Evolutionary conservation across 1,140 invertebrate genomes (phyloP).

Genomic region (Aethina tumida): DNA sequence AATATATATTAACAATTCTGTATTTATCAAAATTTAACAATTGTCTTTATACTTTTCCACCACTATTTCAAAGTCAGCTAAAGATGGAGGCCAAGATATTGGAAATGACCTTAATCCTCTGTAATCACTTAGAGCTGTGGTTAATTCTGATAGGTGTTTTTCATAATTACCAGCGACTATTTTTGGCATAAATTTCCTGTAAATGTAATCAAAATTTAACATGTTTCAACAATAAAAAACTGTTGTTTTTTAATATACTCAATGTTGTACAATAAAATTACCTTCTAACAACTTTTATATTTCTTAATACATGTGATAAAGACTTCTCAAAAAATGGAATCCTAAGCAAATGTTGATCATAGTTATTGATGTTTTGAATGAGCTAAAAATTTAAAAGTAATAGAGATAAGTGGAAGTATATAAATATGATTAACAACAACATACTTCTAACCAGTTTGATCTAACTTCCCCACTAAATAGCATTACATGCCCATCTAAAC

Average conservation of each 20-base stretch:
- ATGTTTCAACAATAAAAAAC: background rate
- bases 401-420: slow-evolving; percentile 3
- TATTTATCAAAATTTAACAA: slow-evolving; percentile 1
- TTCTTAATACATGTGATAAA: slow-evolving; percentile 65
- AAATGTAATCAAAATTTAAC: slow-evolving; percentile 22
- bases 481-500: slow-evolving; percentile 76
- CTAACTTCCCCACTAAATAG: slow-evolving; percentile 84
- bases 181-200: slow-evolving; percentile 81
- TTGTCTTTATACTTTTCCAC: slow-evolving; percentile 63
- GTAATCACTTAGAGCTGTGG: slow-evolving; percentile 74
- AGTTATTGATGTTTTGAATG: slow-evolving; percentile 69
- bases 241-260: background rate
- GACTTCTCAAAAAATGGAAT: slow-evolving; percentile 77
- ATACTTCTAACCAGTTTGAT: slow-evolving; percentile 82
- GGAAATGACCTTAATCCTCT: slow-evolving; percentile 59
- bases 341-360: slow-evolving; percentile 59
- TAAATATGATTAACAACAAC: slow-evolving; percentile 20
- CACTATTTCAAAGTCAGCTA: slow-evolving; percentile 73
- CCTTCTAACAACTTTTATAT: slow-evolving; percentile 76
- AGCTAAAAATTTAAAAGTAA: slow-evolving; percentile 42
- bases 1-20: slow-evolving; percentile 21
- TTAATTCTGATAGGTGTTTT: slow-evolving; percentile 66
- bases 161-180: slow-evolving; percentile 76
- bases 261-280: slow-evolving; percentile 21
- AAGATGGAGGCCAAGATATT: slow-evolving; percentile 54